A percentile compares a stretch with the other conserved stretches of the same genome.
Evolutionary conservation across 2,113 vertebrate genomes (phyloP).

Genomic region (Polyodon spathula): DNA sequence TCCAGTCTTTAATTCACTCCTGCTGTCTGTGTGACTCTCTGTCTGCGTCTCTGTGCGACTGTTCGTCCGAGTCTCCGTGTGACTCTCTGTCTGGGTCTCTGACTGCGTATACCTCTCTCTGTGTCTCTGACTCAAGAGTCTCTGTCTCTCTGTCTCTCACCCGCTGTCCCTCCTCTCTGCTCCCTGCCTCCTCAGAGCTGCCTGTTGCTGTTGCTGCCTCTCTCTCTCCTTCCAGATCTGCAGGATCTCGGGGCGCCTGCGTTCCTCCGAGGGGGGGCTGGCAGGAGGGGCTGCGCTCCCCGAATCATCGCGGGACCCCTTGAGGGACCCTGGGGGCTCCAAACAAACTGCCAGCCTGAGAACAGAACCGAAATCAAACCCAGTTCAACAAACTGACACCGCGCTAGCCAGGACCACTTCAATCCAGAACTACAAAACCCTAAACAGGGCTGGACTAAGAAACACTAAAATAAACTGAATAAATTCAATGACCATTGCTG

Average conservation of each 20-base stretch:
- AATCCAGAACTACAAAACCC: no score
- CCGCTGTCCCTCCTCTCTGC: slow-evolving; percentile 46
- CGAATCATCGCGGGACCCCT: not conserved
- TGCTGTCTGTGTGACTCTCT: no score
- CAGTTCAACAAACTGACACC: not conserved
- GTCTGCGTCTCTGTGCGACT: no score
- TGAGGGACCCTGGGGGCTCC: slow-evolving; percentile 21
- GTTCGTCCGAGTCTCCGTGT: not conserved
- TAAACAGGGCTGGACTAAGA: no score
- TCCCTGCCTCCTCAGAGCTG: slow-evolving; percentile 25
- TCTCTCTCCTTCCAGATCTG: slow-evolving; percentile 80
- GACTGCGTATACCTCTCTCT: not conserved
- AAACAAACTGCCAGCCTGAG: slow-evolving; percentile 17
- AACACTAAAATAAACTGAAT: no score
- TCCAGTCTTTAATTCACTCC: no score
- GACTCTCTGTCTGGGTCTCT: not conserved
- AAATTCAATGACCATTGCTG: no score
- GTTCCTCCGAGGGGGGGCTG: slow-evolving; percentile 50
- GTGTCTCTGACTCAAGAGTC: not conserved
- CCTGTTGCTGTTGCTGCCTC: slow-evolving; percentile 49
- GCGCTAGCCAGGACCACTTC: not conserved
- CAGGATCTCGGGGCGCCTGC: slow-evolving; percentile 62
- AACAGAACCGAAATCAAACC: no score
- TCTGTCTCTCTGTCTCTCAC: slow-evolving; percentile 18
- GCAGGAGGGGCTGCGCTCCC: slow-evolving; percentile 39